Base-by-base conservation (phyloP, 2,113 vertebrate genomes). In the Pagrus major region DNA sequence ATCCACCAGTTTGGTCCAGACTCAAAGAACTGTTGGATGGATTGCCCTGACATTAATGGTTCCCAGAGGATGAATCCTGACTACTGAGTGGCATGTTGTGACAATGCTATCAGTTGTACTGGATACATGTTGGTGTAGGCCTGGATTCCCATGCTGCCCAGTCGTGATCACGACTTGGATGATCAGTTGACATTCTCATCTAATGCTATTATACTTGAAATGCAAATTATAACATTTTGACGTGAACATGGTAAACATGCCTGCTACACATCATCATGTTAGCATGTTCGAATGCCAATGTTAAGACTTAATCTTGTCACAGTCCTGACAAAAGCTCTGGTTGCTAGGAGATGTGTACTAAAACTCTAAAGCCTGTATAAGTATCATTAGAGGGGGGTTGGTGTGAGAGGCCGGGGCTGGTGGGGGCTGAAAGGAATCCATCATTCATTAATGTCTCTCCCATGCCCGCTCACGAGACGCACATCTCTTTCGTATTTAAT, bases 401-500 rank as follows among this genome's bases (percentile, higher is more conserved):
- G 35, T 49, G 58, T 15, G 56, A 35, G 69, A 33, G 35, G 21
- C 15, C 9, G 47, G 59, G 23, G 46, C 29, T 9, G 44, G 52
- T 21, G 55, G 55, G 44, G 58, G 18, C 65, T 64, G 81, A 81
- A 83, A 73, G 39, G 37, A 86, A 84, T 74, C 67, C 61, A 49
- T 80, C 60, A 47, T 85, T 92, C 75, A 88, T 90, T 93, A 87
- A 76, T 79, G 55, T 86, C 33, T 85, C 80, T 64, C 56, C 69
- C 51, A 63, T 61, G 66, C 85, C 82, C 42, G 6, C 69, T 76
- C 49, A 67, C 76, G 27, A 61, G 47, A 76, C 12, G 39, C 72
- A 21, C 9, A 25, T 67, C 86, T 91, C 83, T 65, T 73, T 90
- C 89, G 86, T 80, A 87, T 93, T 92, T 92, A 88, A 86, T 76